Base-by-base conservation (phyloP, 2,113 vertebrate genomes). In the Pampusana beccarii region DNA sequence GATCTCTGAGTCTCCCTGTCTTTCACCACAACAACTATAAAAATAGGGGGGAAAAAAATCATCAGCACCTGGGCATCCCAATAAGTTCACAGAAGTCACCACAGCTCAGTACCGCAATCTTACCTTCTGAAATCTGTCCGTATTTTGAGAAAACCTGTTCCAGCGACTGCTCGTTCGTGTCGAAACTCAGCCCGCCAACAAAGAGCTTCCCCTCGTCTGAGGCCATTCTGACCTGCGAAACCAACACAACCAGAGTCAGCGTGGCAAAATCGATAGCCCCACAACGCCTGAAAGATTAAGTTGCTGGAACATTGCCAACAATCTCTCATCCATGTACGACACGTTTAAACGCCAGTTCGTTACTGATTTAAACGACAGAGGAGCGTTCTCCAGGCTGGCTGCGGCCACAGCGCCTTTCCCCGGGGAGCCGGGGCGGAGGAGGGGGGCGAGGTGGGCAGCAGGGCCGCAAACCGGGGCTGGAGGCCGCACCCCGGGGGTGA, bases 131-230 rank as follows among this genome's bases (percentile, higher is more conserved):
- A 42, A 99, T 99, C 80, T 98, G 98, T 61, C 99, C 99, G 1
- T 99, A 99, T 89, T 99, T 99, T 17, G 98, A 98, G 93, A 99
- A 99, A 19, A 99, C 99, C 28, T 99, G 98, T 24, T 99, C 98
- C 94, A 99, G 96, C 0, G 98, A 98, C 48, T 99, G 98, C 60
- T 99, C 99, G 7, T 98, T 99, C 44, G 99, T 99, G 50, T 99
- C 99, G 87, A 99, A 99, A 95, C 99, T 99, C 83, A 99, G 97
- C 5, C 99, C 99, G 4, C 99, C 99, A 13, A 99, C 97, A 87
- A 99, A 99, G 34, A 99, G 98, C 46, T 99, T 99, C 10, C 99
- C 99, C 83, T 99, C 99, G 62, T 99, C 99, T 44, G 98, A 98
- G 54, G 98, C 98, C 99, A 99, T 99, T 84, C 83, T 83, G 51